These are phyloP conservation scores for Hydractinia symbiolongicarpus DNA, from an alignment of 30 jellyfish, hydroid and myxozoan species.

Conservation along the genomic window DNA sequence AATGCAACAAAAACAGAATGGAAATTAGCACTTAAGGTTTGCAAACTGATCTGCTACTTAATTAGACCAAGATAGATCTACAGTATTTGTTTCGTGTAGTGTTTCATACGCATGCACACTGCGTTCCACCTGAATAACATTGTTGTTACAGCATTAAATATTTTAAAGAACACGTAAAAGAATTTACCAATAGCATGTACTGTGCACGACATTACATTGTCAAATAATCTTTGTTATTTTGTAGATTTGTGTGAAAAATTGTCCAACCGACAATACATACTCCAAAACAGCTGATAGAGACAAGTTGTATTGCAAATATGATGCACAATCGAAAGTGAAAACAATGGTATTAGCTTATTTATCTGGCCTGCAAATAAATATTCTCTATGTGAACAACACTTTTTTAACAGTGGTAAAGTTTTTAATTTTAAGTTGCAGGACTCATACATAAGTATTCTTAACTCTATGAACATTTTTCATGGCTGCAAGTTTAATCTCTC, in stretches of 20 bases:
- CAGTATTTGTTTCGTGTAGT: no score
- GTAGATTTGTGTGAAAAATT: constrained; percentile 48
- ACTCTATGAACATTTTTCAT: not conserved
- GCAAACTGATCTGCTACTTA: no score
- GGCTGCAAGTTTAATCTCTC: no score
- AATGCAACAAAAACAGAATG: no score
- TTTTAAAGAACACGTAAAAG: no score
- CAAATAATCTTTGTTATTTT: not conserved
- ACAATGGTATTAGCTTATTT: constrained; percentile 32
- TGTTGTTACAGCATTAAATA: no score
- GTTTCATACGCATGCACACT: no score
- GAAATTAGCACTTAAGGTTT: no score
- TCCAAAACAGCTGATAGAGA: constrained; percentile 22
- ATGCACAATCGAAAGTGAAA: not conserved
- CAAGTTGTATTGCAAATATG: constrained; percentile 53
- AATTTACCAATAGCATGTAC: no score
- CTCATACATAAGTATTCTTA: not conserved
- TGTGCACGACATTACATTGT: not conserved
- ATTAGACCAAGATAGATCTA: no score
- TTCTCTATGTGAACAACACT: not conserved
- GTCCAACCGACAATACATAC: constrained; percentile 37
- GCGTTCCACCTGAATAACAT: no score
- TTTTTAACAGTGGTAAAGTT: not conserved
- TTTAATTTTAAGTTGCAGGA: not conserved
- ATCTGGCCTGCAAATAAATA: not conserved